Percentiles rank a stretch among this genome's conserved stretches.
These are phyloP conservation scores for Neoitamus cyanurus DNA, from an alignment of 2,888 invertebrate species.

Conservation along the genomic window DNA sequence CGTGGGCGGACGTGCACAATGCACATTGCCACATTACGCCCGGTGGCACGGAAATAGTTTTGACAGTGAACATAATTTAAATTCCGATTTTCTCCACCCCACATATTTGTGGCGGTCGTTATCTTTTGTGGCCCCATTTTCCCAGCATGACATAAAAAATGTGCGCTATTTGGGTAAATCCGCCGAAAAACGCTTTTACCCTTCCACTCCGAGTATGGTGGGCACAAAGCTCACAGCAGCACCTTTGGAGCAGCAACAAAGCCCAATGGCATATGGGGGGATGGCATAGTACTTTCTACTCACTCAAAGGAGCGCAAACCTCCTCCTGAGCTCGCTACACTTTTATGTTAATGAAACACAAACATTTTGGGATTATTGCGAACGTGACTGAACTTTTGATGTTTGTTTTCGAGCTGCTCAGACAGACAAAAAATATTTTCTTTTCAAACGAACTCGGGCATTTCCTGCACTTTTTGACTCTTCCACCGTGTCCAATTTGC, in stretches of 20 bases:
- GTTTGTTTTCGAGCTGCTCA: neutral
- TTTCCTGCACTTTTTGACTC: conserved; percentile 15
- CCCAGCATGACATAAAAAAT: neutral
- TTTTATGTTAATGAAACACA: conserved; percentile 39
- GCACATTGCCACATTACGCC: too few relatives aligned
- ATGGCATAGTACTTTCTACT: neutral
- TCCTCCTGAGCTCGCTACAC: neutral
- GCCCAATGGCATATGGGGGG: neutral
- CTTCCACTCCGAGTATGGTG: neutral
- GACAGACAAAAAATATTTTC: neutral
- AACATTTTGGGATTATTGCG: conserved; percentile 17
- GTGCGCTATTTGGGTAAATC: neutral
- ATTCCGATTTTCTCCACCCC: neutral
- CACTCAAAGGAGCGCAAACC: neutral
- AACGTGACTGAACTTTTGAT: conserved; percentile 39
- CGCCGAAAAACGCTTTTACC: neutral
- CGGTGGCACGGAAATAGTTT: neutral
- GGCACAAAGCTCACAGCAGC: neutral
- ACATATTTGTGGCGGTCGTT: neutral
- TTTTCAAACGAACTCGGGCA: neutral
- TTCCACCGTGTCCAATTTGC: neutral
- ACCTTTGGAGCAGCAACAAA: neutral
- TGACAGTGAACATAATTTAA: neutral
- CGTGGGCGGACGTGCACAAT: neutral
- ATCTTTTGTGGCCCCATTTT: neutral